Percentiles rank a stretch among this genome's conserved stretches.
phyloP scores from a whole-genome alignment of 2,888 invertebrate genomes.

The Calliphora vomitoria region DNA sequence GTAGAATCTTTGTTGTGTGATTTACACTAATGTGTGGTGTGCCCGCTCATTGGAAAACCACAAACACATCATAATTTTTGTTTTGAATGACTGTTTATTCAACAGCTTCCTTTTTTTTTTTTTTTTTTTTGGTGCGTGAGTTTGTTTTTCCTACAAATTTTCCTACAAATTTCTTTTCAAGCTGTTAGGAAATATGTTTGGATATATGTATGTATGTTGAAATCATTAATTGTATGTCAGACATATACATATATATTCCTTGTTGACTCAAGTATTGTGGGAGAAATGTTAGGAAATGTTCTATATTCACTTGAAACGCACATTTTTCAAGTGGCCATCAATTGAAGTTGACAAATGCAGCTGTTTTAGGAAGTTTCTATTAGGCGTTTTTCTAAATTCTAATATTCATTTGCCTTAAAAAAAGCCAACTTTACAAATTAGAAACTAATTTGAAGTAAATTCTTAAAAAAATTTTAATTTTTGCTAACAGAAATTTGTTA shows the following conservation, averaged over 20 bases:
- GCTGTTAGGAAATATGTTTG: slow-evolving; percentile 47
- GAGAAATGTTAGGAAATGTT: slow-evolving; percentile 25
- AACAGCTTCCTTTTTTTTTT: slow-evolving; percentile 63
- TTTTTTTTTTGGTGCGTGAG: too few relatives aligned
- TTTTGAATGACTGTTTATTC: slow-evolving; percentile 63
- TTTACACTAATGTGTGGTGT: slow-evolving; percentile 17
- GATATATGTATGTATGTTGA: slow-evolving; percentile 15
- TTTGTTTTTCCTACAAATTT: slow-evolving; percentile 18
- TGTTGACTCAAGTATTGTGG: slow-evolving; percentile 39
- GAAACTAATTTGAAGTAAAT: too few relatives aligned
- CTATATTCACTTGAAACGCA: slow-evolving; percentile 27
- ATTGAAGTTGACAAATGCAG: background rate
- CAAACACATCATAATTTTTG: slow-evolving; percentile 48
- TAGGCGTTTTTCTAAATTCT: background rate
- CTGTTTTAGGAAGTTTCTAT: background rate
- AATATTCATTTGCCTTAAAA: too few relatives aligned
- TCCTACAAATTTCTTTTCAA: slow-evolving; percentile 32
- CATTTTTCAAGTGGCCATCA: background rate
- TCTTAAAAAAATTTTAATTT: too few relatives aligned
- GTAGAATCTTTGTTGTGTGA: background rate
- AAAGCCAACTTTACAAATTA: too few relatives aligned
- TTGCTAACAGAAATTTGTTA: too few relatives aligned
- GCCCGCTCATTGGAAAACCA: slow-evolving; percentile 46
- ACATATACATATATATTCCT: background rate
- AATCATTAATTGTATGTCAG: slow-evolving; percentile 40